Evolutionary conservation across 2,113 vertebrate species (phyloP), one percentile per base, ranked within the genome.

Genomic region (Calidris pugnax): DNA sequence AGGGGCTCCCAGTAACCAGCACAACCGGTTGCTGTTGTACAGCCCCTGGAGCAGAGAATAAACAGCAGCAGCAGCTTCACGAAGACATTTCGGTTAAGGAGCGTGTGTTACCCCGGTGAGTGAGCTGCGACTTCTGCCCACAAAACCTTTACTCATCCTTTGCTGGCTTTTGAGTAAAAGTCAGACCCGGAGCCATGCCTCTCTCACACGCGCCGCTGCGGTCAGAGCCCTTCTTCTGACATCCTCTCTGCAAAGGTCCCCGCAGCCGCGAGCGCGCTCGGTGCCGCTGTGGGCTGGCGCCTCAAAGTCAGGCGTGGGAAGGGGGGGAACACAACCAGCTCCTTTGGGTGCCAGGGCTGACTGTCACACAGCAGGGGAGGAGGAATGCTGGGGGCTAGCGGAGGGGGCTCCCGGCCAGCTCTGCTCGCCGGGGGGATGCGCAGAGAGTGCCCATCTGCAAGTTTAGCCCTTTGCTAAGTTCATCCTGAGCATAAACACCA

Each of bases 131-230:
- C 47, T 80, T 17, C 85, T 95, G 92, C 94, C 96, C 97, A 87
- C 93, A 92, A 88, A 93, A 63, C 87, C 77, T 95, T 96, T 93
- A 92, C 69, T 97, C 91, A 87, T 60, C 63, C 82, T 83, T 66
- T 4, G 53, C 85, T 84, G 92, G 56, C 92, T 87, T 83, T 87
- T 72, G 86, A 81, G 71, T 84, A 96, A 93, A 95, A 94, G 94
- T 62, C 91, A 90, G 59, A 64, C 35, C 43, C 32, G 12, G 71
- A 86, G 95, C 59, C 7, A 1, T 47, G 79, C 60, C 56, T 30
- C 0, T 83, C 33, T 77, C 79, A 6, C 35, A 35, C 6, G 1
- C 1, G 8, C 1, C 1, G 33, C 88, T 75, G 92, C 0, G 80
- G 90, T 87, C 21, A 16, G 27, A 85, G 83, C 35, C 56, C 43